phyloP scores from a whole-genome alignment of 30 jellyfish, hydroid and myxozoan genomes.

The Mastigias papua region DNA sequence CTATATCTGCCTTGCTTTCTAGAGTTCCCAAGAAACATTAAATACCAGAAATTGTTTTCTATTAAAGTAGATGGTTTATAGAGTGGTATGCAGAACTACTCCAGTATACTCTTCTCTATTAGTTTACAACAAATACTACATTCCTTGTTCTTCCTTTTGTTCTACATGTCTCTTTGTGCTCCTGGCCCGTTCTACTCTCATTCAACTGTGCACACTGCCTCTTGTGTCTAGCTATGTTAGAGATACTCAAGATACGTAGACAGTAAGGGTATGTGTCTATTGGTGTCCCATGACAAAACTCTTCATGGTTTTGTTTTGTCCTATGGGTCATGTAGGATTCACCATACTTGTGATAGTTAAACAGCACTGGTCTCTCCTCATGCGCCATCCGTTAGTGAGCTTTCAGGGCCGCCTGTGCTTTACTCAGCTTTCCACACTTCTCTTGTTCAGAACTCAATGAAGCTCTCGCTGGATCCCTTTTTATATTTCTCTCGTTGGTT shows the following conservation, averaged over 20 bases:
- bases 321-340: neutral
- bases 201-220: neutral
- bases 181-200: neutral
- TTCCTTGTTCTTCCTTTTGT: neutral
- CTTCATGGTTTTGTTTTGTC: neutral
- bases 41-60: too few relatives aligned
- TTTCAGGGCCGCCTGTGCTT: neutral
- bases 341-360: neutral
- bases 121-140: neutral
- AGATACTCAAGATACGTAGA: neutral
- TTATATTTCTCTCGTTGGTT: neutral
- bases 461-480: neutral
- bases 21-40: too few relatives aligned
- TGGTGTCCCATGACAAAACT: neutral
- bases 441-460: neutral
- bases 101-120: neutral
- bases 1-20: too few relatives aligned
- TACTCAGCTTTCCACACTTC: neutral
- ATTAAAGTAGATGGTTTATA: too few relatives aligned
- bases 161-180: neutral
- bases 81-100: too few relatives aligned
- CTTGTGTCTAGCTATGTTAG: slow-evolving; percentile 3
- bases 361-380: neutral
- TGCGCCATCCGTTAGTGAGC: slow-evolving; percentile 11
- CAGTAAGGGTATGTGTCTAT: neutral